phyloP scores from a whole-genome alignment of 2,888 invertebrate species.

The Erynnis tages region DNA sequence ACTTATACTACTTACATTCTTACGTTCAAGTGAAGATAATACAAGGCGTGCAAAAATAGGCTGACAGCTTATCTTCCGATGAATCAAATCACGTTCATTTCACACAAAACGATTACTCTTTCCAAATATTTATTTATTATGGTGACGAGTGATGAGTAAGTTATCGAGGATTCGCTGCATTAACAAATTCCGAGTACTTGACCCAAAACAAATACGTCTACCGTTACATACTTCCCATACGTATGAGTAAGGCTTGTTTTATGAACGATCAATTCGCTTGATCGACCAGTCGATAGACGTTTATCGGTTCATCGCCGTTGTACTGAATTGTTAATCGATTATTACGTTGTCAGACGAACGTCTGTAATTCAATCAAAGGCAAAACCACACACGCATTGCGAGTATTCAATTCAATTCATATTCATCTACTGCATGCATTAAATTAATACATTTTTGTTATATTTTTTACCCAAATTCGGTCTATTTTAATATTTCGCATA shows the following conservation, averaged over 20 bases:
- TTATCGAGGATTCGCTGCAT: constrained; percentile 34
- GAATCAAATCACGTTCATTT: no score
- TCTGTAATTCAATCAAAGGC: not conserved
- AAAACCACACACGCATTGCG: not conserved
- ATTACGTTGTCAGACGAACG: not conserved
- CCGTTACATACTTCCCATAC: constrained; percentile 35
- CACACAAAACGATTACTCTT: not conserved
- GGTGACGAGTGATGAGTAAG: constrained; percentile 42
- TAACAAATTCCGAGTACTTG: constrained; percentile 62
- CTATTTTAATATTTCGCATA: no score
- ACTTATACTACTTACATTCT: no score
- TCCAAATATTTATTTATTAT: constrained; percentile 6
- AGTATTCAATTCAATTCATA: no score
- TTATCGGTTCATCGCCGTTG: constrained; percentile 20
- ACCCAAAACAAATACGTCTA: constrained; percentile 45
- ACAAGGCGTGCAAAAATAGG: no score
- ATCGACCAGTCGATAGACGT: constrained; percentile 23
- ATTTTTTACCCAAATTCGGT: no score
- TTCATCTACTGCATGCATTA: no score
- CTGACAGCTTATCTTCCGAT: no score
- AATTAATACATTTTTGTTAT: no score
- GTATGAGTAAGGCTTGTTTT: constrained; percentile 21
- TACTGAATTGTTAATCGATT: constrained; percentile 19
- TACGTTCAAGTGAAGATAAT: no score
- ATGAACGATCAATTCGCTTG: constrained; percentile 25